Conservation (phyloP, 2,888 invertebrate species). For the Meganola albula region DNA sequence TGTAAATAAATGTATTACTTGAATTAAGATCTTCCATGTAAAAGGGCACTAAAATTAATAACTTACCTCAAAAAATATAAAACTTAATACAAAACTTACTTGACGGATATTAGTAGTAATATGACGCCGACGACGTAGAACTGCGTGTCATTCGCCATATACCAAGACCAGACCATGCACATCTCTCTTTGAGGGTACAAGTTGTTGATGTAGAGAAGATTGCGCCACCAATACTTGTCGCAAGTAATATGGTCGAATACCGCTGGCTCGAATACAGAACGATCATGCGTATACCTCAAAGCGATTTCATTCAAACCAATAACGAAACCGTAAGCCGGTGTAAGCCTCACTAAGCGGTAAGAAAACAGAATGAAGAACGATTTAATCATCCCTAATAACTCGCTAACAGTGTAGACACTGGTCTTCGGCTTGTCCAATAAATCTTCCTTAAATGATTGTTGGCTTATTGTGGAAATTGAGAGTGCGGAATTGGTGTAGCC, state of each 20-base stretch:
- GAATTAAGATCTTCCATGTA: too few relatives aligned
- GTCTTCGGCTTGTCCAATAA: constrained; percentile 54
- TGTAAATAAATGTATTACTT: too few relatives aligned
- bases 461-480: constrained; percentile 64
- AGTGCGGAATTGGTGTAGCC: constrained; percentile 64
- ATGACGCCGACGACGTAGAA: constrained; percentile 84
- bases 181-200: constrained; percentile 85
- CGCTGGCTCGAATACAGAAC: constrained; percentile 85
- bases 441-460: constrained; percentile 66
- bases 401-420: constrained; percentile 50
- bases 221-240: constrained; percentile 89
- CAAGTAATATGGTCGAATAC: constrained; percentile 85
- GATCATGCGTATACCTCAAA: constrained; percentile 82
- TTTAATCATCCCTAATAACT: constrained; percentile 55
- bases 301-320: constrained; percentile 85
- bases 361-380: constrained; percentile 70
- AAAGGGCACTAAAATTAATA: too few relatives aligned
- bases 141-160: constrained; percentile 88
- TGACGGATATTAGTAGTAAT: constrained; percentile 80
- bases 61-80: too few relatives aligned
- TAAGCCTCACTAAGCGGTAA: constrained; percentile 82
- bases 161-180: constrained; percentile 91
- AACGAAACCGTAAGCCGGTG: constrained; percentile 89
- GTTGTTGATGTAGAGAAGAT: constrained; percentile 89
- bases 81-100: constrained; percentile 68